A percentile compares a stretch with the other conserved stretches of the same genome.
Evolutionary conservation across 2,888 invertebrate species (phyloP).

Genomic region (Polyommatus iphigenia): DNA sequence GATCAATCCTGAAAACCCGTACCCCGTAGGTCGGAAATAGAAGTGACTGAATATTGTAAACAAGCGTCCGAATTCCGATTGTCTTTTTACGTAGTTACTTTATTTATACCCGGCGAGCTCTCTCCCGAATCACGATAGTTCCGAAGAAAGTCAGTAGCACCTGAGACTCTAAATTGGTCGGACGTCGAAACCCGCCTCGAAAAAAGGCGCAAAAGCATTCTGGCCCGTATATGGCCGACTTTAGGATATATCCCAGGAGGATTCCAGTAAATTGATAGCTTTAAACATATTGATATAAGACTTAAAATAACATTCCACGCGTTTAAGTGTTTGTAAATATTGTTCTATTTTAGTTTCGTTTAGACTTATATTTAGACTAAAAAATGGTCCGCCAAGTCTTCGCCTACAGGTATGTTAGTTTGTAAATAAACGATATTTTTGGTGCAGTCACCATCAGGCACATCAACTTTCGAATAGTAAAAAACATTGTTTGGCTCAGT

Average conservation of each 20-base stretch:
- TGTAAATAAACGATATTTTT: neutral
- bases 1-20: constrained; percentile 6
- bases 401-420: constrained; percentile 22
- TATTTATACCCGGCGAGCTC: constrained; percentile 27
- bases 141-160: constrained; percentile 25
- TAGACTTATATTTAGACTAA: neutral
- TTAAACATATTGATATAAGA: neutral
- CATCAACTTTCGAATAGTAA: neutral
- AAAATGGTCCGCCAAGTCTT: constrained; percentile 28
- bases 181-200: neutral
- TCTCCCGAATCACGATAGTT: neutral
- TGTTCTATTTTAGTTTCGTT: constrained; percentile 21
- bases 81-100: constrained; percentile 29
- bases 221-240: constrained; percentile 12
- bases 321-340: constrained; percentile 13
- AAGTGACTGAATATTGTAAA: constrained; percentile 23
- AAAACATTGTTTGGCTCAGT: neutral
- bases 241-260: neutral
- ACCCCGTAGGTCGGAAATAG: constrained; percentile 19
- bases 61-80: constrained; percentile 24
- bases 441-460: neutral
- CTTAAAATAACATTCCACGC: constrained; percentile 18
- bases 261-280: neutral
- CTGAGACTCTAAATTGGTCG: constrained; percentile 7
- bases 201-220: neutral